Percentiles rank a stretch among this genome's conserved stretches.
Conservation (phyloP, 2,888 invertebrate species). For the Parnassius orleans region DNA sequence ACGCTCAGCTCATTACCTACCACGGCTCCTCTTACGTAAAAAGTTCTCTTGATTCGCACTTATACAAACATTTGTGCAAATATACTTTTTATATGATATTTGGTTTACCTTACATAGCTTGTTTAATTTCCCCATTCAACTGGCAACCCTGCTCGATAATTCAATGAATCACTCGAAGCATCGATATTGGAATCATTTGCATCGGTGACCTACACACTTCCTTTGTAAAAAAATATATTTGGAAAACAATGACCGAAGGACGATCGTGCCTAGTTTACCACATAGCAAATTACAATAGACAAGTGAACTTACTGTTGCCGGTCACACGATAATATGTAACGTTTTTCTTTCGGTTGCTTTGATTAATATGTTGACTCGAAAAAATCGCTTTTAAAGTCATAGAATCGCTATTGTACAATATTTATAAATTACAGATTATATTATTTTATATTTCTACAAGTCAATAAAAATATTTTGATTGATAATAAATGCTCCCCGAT, state of each 20-base stretch:
- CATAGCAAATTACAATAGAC: slow-evolving; percentile 18
- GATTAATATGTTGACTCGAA: not conserved
- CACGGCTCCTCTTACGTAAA: too few species aligned
- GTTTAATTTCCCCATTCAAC: not conserved
- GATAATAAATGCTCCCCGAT: too few species aligned
- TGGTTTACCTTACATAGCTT: too few species aligned
- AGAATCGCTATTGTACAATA: too few species aligned
- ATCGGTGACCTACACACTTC: slow-evolving; percentile 24
- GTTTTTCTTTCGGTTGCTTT: slow-evolving; percentile 6
- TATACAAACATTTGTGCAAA: too few species aligned
- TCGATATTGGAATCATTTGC: slow-evolving; percentile 3
- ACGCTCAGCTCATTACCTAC: too few species aligned
- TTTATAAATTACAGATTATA: too few species aligned
- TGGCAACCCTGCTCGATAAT: slow-evolving; percentile 11
- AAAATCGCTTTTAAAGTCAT: too few species aligned
- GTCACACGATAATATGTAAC: slow-evolving; percentile 15
- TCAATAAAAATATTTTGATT: too few species aligned
- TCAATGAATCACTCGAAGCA: slow-evolving; percentile 8
- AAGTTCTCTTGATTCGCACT: too few species aligned
- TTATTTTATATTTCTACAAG: too few species aligned
- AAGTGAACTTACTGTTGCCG: slow-evolving; percentile 3
- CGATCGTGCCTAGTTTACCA: slow-evolving; percentile 18
- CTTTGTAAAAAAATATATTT: slow-evolving; percentile 15
- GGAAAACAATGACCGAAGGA: slow-evolving; percentile 24
- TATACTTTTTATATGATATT: too few species aligned